A percentile compares a stretch with the other conserved stretches of the same genome.
Evolutionary conservation across 2,888 invertebrate species (phyloP).

Genomic region (Steromphala cineraria): DNA sequence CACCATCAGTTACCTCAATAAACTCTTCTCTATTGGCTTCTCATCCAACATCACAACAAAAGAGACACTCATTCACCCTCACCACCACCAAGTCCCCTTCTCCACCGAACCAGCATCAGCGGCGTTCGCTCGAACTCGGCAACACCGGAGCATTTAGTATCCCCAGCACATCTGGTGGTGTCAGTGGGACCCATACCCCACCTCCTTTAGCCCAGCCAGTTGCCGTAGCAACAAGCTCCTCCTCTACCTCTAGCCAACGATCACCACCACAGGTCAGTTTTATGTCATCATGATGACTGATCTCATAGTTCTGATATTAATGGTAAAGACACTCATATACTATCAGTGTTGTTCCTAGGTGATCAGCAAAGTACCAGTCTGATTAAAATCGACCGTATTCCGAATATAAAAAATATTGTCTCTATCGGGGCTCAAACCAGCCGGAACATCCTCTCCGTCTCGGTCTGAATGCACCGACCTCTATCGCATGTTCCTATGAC

Average conservation of each 20-base stretch:
- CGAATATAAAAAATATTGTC: too few species aligned
- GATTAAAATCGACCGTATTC: too few species aligned
- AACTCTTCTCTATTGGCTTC: conserved; percentile 17
- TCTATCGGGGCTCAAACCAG: too few species aligned
- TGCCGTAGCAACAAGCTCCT: neutral
- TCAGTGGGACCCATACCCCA: neutral
- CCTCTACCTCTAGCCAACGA: conserved; percentile 7
- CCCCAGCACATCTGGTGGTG: neutral
- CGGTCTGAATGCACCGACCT: too few species aligned
- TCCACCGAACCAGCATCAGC: conserved; percentile 52
- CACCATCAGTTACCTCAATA: conserved; percentile 22
- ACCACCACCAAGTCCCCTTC: conserved; percentile 45
- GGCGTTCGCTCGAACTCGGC: conserved; percentile 53
- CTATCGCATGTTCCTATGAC: too few species aligned
- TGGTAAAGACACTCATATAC: too few species aligned
- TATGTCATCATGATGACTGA: neutral
- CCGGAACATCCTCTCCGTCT: too few species aligned
- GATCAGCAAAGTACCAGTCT: too few species aligned
- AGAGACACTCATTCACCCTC: conserved; percentile 60
- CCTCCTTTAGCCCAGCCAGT: conserved; percentile 18
- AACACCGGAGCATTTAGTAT: conserved; percentile 14
- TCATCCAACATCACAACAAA: conserved; percentile 42
- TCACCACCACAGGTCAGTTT: conserved; percentile 6
- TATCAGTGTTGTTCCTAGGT: too few species aligned
- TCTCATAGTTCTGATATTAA: neutral